Base-by-base conservation (phyloP, 2,888 invertebrate species). In the Drosophila siamana region DNA sequence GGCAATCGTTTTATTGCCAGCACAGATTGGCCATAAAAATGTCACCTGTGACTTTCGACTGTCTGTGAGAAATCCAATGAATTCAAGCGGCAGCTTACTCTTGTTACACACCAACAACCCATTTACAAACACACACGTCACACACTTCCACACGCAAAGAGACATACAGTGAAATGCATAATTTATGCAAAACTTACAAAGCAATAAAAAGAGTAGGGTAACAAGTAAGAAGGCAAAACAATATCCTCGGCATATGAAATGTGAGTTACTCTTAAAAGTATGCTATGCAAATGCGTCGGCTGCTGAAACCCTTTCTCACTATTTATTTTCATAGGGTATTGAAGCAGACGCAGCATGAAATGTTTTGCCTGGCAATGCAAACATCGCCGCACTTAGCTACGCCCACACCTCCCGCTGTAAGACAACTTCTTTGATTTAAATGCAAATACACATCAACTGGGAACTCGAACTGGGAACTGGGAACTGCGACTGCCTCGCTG, bases 1-100 rank as follows among this genome's bases (percentile, higher is more conserved):
- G 78, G 66, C 88, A 83, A 82, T 74, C 84, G 84, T 77, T 82
- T 82, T 88, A 88, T 80, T 72, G 84, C 74, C 55, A 62, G 43
- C 64, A 50, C 88, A 85, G 89, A 86, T 87, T 89, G 88, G 80
- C 89, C 75, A 83, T 86, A 89, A 86, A 86, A 87, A 80, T 89
- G 86, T 89, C 86, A 89, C 86, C 88, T 87, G 86, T 86, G 86
- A 81, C 86, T 77, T 60, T 70, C 59, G 57, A 62, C 55, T 52
- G 67, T 57, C 67, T 57, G 52, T 13, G 67, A 74, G 83, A 83
- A 89, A 85, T 86, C 83, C 85, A 87, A 87, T 87, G 71, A 87
- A 74, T 83, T 82, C 66, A 69, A 75, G 66, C 76, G 80, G 85
- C 72, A 48, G 30, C 38, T 43, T 24, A 33, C 38, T 41, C 19